Conservation (phyloP, 2,113 vertebrate species). For the Spea bombifrons region DNA sequence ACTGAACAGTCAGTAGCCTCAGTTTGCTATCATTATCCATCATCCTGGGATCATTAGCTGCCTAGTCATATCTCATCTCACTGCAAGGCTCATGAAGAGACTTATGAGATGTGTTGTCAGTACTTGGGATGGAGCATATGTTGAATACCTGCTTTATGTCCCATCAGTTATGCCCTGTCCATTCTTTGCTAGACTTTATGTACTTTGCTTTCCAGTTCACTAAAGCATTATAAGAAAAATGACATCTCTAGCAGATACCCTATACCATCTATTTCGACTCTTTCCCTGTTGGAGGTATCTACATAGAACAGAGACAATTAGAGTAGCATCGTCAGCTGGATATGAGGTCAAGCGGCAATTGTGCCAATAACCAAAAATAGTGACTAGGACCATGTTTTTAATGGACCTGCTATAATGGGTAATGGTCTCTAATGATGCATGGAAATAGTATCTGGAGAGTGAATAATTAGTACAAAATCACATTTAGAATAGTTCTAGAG, state of each 20-base stretch:
- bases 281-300: not conserved
- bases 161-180: not conserved
- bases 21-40: constrained; percentile 12
- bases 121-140: not conserved
- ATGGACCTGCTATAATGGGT: no score
- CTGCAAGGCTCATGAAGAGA: constrained; percentile 24
- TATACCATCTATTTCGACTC: not conserved
- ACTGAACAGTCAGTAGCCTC: not conserved
- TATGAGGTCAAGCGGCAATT: no score
- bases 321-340: no score
- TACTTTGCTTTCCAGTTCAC: constrained; percentile 2
- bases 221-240: constrained; percentile 25
- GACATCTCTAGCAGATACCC: not conserved
- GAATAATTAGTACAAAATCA: no score
- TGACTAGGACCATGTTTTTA: no score
- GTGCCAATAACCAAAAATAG: no score
- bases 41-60: constrained; percentile 27
- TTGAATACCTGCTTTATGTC: constrained; percentile 15
- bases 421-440: no score
- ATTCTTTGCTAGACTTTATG: constrained; percentile 7
- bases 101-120: constrained; percentile 26
- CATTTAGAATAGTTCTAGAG: no score
- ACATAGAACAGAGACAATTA: not conserved
- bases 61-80: not conserved
- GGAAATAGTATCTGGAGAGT: no score